phyloP scores from a whole-genome alignment of 2,113 vertebrate genomes.

The Alethe castanea region DNA sequence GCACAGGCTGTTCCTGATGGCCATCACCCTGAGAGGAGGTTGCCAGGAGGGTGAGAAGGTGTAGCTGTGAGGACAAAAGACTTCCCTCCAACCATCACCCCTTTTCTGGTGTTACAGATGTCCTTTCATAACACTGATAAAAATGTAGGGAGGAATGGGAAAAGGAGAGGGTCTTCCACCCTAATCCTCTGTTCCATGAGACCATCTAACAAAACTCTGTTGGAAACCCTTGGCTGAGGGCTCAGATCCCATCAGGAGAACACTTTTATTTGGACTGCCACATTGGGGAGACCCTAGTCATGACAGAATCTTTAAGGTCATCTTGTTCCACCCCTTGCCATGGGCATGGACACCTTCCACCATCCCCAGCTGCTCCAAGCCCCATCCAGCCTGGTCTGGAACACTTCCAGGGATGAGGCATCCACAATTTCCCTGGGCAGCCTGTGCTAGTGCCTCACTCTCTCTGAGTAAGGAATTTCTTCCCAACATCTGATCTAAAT shows the following conservation, averaged over 20 bases:
- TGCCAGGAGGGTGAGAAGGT: background rate
- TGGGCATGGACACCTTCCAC: background rate
- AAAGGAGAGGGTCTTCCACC: background rate
- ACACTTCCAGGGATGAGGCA: background rate
- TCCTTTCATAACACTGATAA: background rate
- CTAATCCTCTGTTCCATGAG: background rate
- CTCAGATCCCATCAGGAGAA: background rate
- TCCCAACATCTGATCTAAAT: background rate
- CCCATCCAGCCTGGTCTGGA: accelerated
- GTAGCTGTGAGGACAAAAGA: background rate
- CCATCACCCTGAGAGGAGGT: background rate
- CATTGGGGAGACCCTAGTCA: background rate
- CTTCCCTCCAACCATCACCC: background rate
- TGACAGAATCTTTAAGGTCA: background rate
- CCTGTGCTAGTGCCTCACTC: background rate
- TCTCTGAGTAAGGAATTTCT: background rate
- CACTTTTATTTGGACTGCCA: background rate
- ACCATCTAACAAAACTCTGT: background rate
- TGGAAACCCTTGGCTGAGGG: background rate
- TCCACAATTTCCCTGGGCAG: background rate
- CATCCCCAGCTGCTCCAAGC: background rate
- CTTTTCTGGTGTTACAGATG: background rate
- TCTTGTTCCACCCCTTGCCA: background rate
- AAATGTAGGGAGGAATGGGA: background rate
- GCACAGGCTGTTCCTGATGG: background rate